Percentiles rank a stretch among this genome's conserved stretches.
phyloP scores from a whole-genome alignment of 2,113 vertebrate genomes.

The Oryzias woworae region DNA sequence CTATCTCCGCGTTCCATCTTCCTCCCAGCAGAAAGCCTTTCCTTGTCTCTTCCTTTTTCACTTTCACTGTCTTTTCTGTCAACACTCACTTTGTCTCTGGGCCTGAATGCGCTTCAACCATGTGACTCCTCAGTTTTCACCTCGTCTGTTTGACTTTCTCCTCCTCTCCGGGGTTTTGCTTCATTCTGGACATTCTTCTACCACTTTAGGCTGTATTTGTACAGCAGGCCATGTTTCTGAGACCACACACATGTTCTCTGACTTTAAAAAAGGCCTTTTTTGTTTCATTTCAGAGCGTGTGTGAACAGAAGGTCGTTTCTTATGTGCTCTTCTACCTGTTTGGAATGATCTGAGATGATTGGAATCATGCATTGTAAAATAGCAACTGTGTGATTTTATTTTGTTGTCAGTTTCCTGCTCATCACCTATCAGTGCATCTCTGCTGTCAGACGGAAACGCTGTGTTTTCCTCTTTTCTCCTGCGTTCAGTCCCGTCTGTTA shows the following conservation, averaged over 20 bases:
- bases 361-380: neutral
- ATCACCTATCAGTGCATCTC: constrained; percentile 61
- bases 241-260: too few species aligned
- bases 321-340: too few species aligned
- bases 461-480: constrained; percentile 61
- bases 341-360: too few species aligned
- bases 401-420: constrained; percentile 34
- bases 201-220: neutral
- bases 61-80: constrained; percentile 32
- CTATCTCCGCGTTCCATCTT: constrained; percentile 62
- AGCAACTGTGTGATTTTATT: constrained; percentile 16
- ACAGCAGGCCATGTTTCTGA: too few species aligned
- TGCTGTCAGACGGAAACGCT: constrained; percentile 33
- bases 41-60: constrained; percentile 13
- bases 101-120: constrained; percentile 15
- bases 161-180: constrained; percentile 26
- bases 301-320: too few species aligned
- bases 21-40: constrained; percentile 27
- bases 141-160: constrained; percentile 34
- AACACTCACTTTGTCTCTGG: constrained; percentile 62
- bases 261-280: too few species aligned
- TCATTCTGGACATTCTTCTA: neutral
- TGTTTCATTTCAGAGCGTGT: too few species aligned
- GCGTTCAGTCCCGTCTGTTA: constrained; percentile 67
- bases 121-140: constrained; percentile 31